These are phyloP conservation scores for Albula glossodonta DNA, from an alignment of 2,113 vertebrate genomes.

Conservation along the genomic window DNA sequence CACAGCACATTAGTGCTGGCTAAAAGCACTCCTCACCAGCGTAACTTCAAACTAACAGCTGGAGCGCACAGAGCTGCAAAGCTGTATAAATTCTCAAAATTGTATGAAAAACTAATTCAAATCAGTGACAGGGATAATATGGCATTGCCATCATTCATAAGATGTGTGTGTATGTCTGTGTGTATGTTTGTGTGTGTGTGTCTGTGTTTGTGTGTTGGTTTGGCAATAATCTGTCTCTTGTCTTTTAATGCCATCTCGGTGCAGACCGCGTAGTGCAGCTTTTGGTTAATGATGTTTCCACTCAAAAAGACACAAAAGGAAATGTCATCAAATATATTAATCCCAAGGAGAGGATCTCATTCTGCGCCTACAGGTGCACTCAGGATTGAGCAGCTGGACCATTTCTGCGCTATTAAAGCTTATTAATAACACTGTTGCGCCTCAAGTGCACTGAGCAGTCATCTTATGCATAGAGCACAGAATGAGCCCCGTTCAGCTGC, in stretches of 20 bases:
- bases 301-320: neutral
- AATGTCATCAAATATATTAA: constrained; percentile 4
- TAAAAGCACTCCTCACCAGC: too few species aligned
- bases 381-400: neutral
- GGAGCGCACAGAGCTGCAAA: too few species aligned
- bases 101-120: neutral
- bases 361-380: constrained; percentile 15
- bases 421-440: constrained; percentile 17
- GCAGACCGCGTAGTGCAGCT: neutral
- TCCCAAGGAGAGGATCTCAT: neutral
- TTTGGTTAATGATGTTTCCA: neutral
- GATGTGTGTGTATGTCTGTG: neutral
- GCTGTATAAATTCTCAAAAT: too few species aligned
- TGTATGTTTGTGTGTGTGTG: neutral
- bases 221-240: neutral
- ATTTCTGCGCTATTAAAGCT: constrained; percentile 8
- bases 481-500: constrained; percentile 16
- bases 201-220: neutral
- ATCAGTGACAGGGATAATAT: neutral
- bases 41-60: too few species aligned
- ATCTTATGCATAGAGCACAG: neutral
- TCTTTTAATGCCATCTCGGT: too few species aligned
- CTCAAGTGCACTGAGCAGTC: neutral
- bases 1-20: neutral
- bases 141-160: neutral